Conservation (phyloP, 2,113 vertebrate species). For the Thalassarche chlororhynchos region DNA sequence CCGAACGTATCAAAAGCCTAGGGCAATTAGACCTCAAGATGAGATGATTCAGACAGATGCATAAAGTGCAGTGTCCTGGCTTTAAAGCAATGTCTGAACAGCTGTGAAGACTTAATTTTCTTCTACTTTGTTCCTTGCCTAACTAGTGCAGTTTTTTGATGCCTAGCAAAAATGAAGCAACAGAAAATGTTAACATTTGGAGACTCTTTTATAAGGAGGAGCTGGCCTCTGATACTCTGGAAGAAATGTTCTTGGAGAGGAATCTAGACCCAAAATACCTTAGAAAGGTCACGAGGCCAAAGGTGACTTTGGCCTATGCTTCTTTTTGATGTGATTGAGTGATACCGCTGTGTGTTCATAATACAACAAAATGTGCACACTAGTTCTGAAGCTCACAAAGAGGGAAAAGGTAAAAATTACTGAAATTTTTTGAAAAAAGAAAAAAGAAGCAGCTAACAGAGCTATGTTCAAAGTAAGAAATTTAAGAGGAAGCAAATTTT, state of each 20-base stretch:
- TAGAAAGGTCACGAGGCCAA: neutral
- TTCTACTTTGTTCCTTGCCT: neutral
- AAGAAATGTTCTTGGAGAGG: neutral
- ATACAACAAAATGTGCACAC: neutral
- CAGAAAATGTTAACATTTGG: neutral
- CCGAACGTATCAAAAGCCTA: accelerated
- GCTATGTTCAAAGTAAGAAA: neutral
- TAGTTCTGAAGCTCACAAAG: neutral
- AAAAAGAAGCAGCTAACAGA: neutral
- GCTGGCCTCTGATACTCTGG: neutral
- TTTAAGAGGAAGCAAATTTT: neutral
- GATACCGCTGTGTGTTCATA: neutral
- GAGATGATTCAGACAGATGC: neutral
- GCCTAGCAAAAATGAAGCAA: neutral
- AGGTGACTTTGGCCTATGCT: neutral
- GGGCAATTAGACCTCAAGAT: neutral
- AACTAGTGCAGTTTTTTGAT: neutral
- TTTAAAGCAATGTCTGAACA: neutral
- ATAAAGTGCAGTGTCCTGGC: neutral
- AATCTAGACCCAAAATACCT: neutral
- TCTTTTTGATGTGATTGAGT: neutral
- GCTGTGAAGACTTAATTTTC: neutral
- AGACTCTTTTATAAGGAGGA: neutral
- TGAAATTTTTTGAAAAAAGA: accelerated
- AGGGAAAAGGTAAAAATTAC: neutral